Evolutionary conservation across 2,888 invertebrate species (phyloP).

Genomic region (Habroteleia sp.): DNA sequence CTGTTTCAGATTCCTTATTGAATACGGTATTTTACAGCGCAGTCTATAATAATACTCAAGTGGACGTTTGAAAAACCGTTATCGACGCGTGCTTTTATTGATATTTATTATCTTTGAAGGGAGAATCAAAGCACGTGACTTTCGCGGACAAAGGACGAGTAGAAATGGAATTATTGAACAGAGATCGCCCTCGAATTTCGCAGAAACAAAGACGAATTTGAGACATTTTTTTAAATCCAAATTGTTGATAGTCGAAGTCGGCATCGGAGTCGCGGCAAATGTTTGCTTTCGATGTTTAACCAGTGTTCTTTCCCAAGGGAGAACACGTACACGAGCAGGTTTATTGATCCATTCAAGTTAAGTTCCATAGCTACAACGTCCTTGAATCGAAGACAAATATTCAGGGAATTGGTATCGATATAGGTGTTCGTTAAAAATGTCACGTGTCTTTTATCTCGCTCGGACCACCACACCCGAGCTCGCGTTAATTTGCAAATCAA

Average conservation of each 20-base stretch:
- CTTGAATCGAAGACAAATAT: slow-evolving; percentile 56
- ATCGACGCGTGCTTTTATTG: not conserved
- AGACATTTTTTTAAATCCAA: slow-evolving; percentile 6
- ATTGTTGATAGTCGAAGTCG: slow-evolving; percentile 22
- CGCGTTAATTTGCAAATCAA: not conserved
- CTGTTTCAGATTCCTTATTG: no score
- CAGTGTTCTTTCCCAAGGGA: slow-evolving; percentile 59
- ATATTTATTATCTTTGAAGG: no score
- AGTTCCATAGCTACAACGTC: slow-evolving; percentile 43
- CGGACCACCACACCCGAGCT: no score
- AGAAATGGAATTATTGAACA: no score
- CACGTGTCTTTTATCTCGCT: no score
- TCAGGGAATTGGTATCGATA: slow-evolving; percentile 27
- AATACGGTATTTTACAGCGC: no score
- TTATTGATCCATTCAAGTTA: slow-evolving; percentile 56
- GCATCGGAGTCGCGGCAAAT: slow-evolving; percentile 39
- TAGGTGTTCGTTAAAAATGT: not conserved
- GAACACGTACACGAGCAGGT: slow-evolving; percentile 46
- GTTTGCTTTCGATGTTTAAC: slow-evolving; percentile 61
- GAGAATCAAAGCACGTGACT: no score
- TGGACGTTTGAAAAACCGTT: no score
- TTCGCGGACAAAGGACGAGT: no score
- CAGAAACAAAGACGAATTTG: slow-evolving; percentile 6
- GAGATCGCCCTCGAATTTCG: no score
- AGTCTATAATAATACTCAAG: no score